Conservation (phyloP, 2,888 invertebrate species). For the Zhuqinia jingwanae region DNA sequence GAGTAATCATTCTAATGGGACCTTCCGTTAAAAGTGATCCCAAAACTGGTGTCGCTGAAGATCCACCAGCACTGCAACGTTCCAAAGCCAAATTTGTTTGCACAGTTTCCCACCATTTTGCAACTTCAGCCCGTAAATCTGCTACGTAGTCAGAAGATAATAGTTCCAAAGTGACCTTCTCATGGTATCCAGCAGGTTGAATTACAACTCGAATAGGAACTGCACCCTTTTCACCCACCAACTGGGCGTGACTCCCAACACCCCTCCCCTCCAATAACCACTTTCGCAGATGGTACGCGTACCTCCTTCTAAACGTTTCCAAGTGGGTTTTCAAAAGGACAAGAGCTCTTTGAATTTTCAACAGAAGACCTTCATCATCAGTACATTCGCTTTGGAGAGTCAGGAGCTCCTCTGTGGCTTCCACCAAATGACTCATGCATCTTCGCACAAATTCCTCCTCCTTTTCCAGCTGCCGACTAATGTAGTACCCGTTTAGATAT, state of each 20-base stretch:
- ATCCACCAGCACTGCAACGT: slow-evolving; percentile 67
- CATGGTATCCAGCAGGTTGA: slow-evolving; percentile 93
- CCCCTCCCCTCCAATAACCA: slow-evolving; percentile 93
- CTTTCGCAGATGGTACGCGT: slow-evolving; percentile 73
- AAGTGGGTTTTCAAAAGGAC: slow-evolving; percentile 94
- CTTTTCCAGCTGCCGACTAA: slow-evolving; percentile 93
- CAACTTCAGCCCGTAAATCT: slow-evolving; percentile 95
- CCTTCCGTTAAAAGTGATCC: slow-evolving; percentile 89
- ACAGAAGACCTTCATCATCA: slow-evolving; percentile 89
- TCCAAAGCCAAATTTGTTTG: slow-evolving; percentile 72
- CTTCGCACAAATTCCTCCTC: slow-evolving; percentile 96
- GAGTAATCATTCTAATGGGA: slow-evolving; percentile 93
- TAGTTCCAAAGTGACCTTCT: slow-evolving; percentile 91
- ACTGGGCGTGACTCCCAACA: slow-evolving; percentile 89
- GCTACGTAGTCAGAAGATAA: slow-evolving; percentile 94
- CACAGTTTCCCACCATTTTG: slow-evolving; percentile 93
- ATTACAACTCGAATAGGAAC: slow-evolving; percentile 89
- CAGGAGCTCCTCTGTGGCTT: slow-evolving; percentile 88
- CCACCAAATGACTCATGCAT: slow-evolving; percentile 95
- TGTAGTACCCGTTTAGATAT: slow-evolving; percentile 96
- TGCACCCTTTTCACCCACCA: slow-evolving; percentile 84
- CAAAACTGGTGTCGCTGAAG: slow-evolving; percentile 83
- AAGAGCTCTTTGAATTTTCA: slow-evolving; percentile 94
- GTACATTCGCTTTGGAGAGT: slow-evolving; percentile 79
- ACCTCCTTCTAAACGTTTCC: slow-evolving; percentile 93